Base-by-base conservation (phyloP, 2,797 vertebrate species). In the Harpagifer antarcticus region DNA sequence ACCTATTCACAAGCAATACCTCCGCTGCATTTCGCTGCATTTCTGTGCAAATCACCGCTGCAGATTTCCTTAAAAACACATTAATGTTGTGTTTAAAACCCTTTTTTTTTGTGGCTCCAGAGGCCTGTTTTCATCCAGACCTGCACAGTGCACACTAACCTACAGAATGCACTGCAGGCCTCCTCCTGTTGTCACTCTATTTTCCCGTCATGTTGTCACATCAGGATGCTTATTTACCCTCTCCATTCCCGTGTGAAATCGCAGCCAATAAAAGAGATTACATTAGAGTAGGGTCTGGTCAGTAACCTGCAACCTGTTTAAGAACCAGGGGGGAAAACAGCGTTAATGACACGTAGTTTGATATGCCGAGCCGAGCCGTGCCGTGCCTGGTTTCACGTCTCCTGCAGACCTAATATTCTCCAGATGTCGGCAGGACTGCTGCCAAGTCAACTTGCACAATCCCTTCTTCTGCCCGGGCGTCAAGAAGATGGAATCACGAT, bases 381-480 rank as follows among this genome's bases (percentile, higher is more conserved):
- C 88, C 84, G 84, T 91, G 89, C 81, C 89, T 87, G 89, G 91
- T 91, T 93, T 91, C 89, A 83, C 81, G 91, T 92, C 90, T 92
- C 85, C 89, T 91, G 79, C 86, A 90, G 85, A 86, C 79, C 79
- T 93, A 95, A 96, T 95, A 86, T 83, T 94, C 92, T 96, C 94
- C 93, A 95, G 95, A 96, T 96, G 94, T 93, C 59, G 77, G 91
- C 19, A 74, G 82, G 86, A 91, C 78, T 60, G 87, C 88, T 94
- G 94, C 95, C 94, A 94, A 94, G 94, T 94, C 84, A 93, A 94
- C 94, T 95, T 95, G 89, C 94, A 92, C 94, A 96, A 95, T 93
- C 92, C 74, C 75, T 78, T 83, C 90, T 85, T 76, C 91, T 93
- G 93, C 93, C 92, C 94, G 79, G 91, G 89, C 88, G 86, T 74